phyloP scores from a whole-genome alignment of 2,888 invertebrate genomes.

The Drosophila cognata region DNA sequence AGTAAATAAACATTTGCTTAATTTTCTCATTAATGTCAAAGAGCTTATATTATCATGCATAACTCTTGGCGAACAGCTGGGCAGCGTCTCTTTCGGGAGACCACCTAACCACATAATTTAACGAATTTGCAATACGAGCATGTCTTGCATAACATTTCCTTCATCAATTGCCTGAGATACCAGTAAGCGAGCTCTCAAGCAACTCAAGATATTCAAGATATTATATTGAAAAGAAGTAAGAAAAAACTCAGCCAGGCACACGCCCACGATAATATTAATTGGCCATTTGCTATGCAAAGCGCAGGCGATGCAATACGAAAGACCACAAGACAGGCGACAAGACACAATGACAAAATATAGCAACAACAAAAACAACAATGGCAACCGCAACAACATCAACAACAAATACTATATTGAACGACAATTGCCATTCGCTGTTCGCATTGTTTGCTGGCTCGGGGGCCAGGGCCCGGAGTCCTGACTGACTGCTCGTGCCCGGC shows the following conservation, averaged over 20 bases:
- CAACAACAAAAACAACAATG: conserved; percentile 44
- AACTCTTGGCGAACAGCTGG: conserved; percentile 19
- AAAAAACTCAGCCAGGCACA: conserved; percentile 47
- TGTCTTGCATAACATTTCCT: conserved; percentile 79
- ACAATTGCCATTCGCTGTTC: conserved; percentile 68
- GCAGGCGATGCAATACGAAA: conserved; percentile 62
- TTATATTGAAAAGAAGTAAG: conserved; percentile 10
- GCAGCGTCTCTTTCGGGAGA: conserved; percentile 35
- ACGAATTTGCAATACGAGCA: conserved; percentile 67
- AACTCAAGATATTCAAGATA: conserved; percentile 47
- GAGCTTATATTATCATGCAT: conserved; percentile 27
- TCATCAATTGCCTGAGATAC: conserved; percentile 47
- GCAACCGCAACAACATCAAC: conserved; percentile 26
- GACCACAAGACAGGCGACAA: conserved; percentile 68
- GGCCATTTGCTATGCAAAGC: conserved; percentile 71
- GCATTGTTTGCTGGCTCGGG: conserved; percentile 55
- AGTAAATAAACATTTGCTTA: conserved; percentile 3
- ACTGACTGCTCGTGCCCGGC: conserved; percentile 64
- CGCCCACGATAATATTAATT: conserved; percentile 80
- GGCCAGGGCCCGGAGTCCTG: conserved; percentile 15
- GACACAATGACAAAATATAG: conserved; percentile 79
- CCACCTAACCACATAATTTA: conserved; percentile 61
- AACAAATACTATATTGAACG: conserved; percentile 65
- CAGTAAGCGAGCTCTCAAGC: conserved; percentile 36
- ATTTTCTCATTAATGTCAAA: conserved; percentile 50